Percentiles rank a stretch among this genome's conserved stretches.
These are phyloP conservation scores for Deilephila elpenor DNA, from an alignment of 2,888 invertebrate species.

Conservation along the genomic window DNA sequence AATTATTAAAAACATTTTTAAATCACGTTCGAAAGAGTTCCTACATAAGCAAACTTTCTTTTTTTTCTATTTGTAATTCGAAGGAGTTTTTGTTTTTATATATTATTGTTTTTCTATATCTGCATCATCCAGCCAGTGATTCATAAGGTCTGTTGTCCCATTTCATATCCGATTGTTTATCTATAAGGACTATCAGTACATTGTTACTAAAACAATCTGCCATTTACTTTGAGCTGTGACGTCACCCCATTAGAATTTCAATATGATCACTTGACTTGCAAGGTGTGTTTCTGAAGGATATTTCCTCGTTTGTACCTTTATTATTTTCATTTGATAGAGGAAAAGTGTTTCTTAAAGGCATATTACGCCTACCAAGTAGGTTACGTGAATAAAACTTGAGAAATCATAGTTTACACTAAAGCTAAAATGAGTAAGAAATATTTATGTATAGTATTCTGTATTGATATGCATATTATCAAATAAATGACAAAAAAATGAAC, in stretches of 20 bases:
- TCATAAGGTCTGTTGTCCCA: background rate
- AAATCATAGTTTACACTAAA: too few species aligned
- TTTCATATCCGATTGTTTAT: conserved; percentile 17
- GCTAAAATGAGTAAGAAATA: too few species aligned
- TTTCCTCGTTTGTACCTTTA: background rate
- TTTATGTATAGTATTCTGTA: too few species aligned
- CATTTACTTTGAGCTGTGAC: conserved; percentile 1
- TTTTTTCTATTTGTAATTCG: background rate
- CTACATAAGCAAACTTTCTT: background rate
- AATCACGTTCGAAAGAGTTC: too few species aligned
- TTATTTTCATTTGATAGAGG: background rate
- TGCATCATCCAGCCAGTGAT: background rate
- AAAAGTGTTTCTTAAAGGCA: too few species aligned
- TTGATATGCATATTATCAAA: too few species aligned
- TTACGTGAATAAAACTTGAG: too few species aligned
- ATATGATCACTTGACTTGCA: background rate
- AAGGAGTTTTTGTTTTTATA: background rate
- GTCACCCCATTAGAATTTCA: conserved; percentile 16
- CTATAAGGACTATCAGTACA: conserved; percentile 11
- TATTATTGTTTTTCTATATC: background rate
- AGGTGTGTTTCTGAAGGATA: background rate
- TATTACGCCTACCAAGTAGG: too few species aligned
- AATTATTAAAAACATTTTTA: too few species aligned
- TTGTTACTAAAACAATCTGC: conserved; percentile 10
- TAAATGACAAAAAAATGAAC: too few species aligned